phyloP scores from a whole-genome alignment of 2,888 invertebrate species.

The Lasioglossum lativentre region DNA sequence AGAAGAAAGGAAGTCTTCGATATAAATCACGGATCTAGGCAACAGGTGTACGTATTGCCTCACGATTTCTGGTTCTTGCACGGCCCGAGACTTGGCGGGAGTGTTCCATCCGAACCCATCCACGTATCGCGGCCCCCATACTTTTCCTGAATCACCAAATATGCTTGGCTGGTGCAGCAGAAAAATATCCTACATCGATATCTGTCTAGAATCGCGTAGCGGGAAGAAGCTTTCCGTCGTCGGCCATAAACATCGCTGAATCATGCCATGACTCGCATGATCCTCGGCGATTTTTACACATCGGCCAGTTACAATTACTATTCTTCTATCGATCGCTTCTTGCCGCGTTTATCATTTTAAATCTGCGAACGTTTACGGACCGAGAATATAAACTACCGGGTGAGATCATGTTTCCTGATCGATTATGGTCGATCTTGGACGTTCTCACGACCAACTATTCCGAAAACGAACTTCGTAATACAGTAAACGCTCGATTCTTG shows the following conservation, averaged over 20 bases:
- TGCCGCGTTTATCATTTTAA: background rate
- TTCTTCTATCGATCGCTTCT: background rate
- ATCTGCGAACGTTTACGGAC: background rate
- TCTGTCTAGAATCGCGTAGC: constrained; percentile 20
- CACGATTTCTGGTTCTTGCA: constrained; percentile 69
- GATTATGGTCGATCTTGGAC: background rate
- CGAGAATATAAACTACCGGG: background rate
- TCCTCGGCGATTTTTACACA: background rate
- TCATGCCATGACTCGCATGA: background rate
- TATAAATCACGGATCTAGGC: constrained; percentile 77
- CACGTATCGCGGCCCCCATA: constrained; percentile 53
- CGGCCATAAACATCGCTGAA: constrained; percentile 8
- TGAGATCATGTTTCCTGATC: too few species aligned
- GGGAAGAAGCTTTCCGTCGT: constrained; percentile 27
- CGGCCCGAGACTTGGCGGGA: constrained; percentile 56
- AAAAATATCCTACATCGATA: constrained; percentile 55
- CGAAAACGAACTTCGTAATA: background rate
- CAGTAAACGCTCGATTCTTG: too few species aligned
- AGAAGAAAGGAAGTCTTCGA: constrained; percentile 66
- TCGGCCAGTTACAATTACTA: background rate
- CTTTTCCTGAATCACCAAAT: constrained; percentile 69
- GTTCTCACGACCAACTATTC: too few species aligned
- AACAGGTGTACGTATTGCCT: constrained; percentile 78
- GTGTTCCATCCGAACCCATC: constrained; percentile 56
- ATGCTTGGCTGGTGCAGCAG: constrained; percentile 27